Evolutionary conservation across 2,113 vertebrate genomes (phyloP), one percentile per base, ranked within the genome.

Genomic region (Lucifuga dentata): DNA sequence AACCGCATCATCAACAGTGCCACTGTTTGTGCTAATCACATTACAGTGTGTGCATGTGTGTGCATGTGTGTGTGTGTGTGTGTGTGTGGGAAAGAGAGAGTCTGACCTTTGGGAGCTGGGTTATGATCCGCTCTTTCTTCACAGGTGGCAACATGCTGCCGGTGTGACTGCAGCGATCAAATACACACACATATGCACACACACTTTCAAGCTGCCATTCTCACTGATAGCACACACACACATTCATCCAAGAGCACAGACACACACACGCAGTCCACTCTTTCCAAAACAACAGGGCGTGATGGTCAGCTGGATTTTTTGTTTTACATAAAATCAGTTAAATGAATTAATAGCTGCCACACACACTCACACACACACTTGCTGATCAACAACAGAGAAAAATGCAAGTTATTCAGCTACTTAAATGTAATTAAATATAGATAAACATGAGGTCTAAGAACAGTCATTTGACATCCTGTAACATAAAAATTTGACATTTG

Each of bases 131-230:
- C 88, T 98, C 95, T 87, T 93, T 93, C 82, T 95, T 92, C 85
- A 97, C 94, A 0, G 97, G 95, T 23, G 95, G 95, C 80, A 97
- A 89, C 73, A 98, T 90, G 62, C 90, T 96, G 94, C 93, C 95
- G 16, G 32, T 41, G 68, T 17, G 26, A 43, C 17, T 57, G 41
- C 36, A 69, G 26, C 15, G 19, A 16, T 40, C 66, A 38, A 38
- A n/a, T 13, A 9, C 20, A 36, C 50, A 52, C 17, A 65, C 33
- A 52, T 36, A 65, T 3, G 21, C 44, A 50, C 32, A 44, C 39
- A 75, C 63, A 45, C 16, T 51, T 41, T 62, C 49, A 64, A 58
- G 24, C 24, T 49, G 29, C 20, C 48, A 29, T 32, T 11, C 2
- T 45, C 20, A 68, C 35, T 36, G 26, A 55, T 36, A 46, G 20